Evolutionary conservation across 2,888 invertebrate genomes (phyloP).

Genomic region (Drosophila macrothrix): DNA sequence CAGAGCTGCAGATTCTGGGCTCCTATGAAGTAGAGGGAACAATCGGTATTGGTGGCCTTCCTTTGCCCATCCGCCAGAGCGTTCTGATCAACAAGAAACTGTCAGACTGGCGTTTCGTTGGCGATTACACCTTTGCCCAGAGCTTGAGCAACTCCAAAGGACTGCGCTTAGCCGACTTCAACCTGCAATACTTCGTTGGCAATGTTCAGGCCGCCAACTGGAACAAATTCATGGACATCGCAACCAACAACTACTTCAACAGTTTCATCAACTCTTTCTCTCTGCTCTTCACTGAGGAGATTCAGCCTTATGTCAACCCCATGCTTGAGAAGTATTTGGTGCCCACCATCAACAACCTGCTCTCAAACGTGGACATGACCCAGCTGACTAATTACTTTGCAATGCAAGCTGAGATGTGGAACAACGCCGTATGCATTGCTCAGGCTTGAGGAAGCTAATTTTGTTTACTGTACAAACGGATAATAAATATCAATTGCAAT

Average conservation of each 20-base stretch:
- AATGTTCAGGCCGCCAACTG: slow-evolving; percentile 55
- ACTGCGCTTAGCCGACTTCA: slow-evolving; percentile 57
- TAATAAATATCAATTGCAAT: no score
- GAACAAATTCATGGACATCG: slow-evolving; percentile 66
- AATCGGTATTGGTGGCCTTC: slow-evolving; percentile 48
- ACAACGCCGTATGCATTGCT: background rate
- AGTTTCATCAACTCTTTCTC: slow-evolving; percentile 37
- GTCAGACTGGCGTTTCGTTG: slow-evolving; percentile 60
- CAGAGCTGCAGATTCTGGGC: slow-evolving; percentile 67
- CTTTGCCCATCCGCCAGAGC: slow-evolving; percentile 39
- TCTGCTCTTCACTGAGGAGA: slow-evolving; percentile 55
- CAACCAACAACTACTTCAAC: slow-evolving; percentile 71
- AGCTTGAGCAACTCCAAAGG: slow-evolving; percentile 45
- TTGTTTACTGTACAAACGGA: no score
- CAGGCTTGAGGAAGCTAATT: slow-evolving; percentile 4
- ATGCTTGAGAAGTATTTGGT: slow-evolving; percentile 25
- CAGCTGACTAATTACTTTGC: background rate
- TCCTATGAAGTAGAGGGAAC: slow-evolving; percentile 55
- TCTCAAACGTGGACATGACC: slow-evolving; percentile 40
- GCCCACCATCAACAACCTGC: slow-evolving; percentile 44
- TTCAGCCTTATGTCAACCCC: slow-evolving; percentile 37
- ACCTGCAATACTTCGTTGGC: slow-evolving; percentile 58
- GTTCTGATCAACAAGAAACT: slow-evolving; percentile 61
- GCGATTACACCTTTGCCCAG: slow-evolving; percentile 48
- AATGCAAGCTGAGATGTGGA: slow-evolving; percentile 37